Evolutionary conservation across 1,140 invertebrate genomes (phyloP), one percentile per base, ranked within the genome.

Genomic region (Dinoponera quadriceps): DNA sequence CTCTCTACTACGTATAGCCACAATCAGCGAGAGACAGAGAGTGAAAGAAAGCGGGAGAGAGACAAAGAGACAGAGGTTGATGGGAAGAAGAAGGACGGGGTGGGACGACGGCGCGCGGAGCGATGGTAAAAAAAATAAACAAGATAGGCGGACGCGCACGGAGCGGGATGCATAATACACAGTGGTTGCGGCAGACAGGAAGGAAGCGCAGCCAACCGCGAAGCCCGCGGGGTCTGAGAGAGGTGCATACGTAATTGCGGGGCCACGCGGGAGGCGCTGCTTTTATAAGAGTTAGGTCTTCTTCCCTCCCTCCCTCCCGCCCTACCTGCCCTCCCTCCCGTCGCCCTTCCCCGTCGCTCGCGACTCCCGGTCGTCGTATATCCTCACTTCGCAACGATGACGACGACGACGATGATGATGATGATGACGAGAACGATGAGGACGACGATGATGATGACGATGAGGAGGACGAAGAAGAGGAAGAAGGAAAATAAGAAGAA

Each of bases 191-290:
- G 89, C 88, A 92, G 93, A 93, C 93, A 93, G 93, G 93, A 94
- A 94, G 93, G 93, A 94, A 94, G 92, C 92, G 92, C 92, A 93
- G 91, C 93, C 90, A 92, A 94, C 92, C 93, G 93, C 89, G 90
- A 92, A 93, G 92, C 92, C 91, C 90, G 91, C 91, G 88, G 91
- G 88, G 86, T 91, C 91, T 89, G 85, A 85, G 90, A 91, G 91
- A 90, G 92, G 90, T 93, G 91, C 92, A 91, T 93, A 89, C 89
- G 89, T 93, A 92, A 92, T 92, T 92, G 83, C 90, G 91, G 92
- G 75, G 85, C 89, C 90, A 91, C 91, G 87, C 88, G 89, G 89
- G 86, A 90, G 87, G 81, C 69, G 84, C 80, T 88, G 83, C 87
- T 84, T 87, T 77, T 81, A 75, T 83, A 63, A 59, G 38, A 44